Evolutionary conservation across 2,113 vertebrate genomes (phyloP).

Genomic region (Pygathrix nemaeus): DNA sequence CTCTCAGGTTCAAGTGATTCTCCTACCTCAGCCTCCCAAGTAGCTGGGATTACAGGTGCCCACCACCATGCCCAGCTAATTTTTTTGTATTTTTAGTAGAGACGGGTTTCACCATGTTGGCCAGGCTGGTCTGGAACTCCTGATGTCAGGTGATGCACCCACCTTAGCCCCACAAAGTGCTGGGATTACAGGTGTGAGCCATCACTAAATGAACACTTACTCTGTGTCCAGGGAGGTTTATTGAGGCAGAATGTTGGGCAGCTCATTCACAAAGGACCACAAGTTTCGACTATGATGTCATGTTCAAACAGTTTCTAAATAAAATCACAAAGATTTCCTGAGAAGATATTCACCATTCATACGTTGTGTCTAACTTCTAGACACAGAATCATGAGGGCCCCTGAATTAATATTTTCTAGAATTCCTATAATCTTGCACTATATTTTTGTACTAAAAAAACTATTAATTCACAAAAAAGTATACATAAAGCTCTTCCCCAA

Average conservation of each 20-base stretch:
- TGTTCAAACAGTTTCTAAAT: background rate
- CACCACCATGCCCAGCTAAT: too few species aligned
- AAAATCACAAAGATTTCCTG: background rate
- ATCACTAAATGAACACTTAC: background rate
- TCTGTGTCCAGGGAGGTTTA: background rate
- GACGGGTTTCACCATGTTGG: too few species aligned
- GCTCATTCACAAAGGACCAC: background rate
- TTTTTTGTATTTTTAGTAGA: too few species aligned
- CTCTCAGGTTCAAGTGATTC: too few species aligned
- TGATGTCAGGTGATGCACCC: too few species aligned
- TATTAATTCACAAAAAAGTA: background rate
- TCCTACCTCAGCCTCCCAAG: too few species aligned
- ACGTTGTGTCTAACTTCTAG: background rate
- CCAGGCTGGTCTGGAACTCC: too few species aligned
- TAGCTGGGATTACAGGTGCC: too few species aligned
- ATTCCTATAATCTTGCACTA: background rate
- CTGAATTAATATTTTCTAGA: background rate
- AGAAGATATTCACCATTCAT: background rate
- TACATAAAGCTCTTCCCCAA: background rate
- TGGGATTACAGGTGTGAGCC: too few species aligned
- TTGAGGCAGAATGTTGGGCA: background rate
- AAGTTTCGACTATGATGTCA: background rate
- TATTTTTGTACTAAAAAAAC: background rate
- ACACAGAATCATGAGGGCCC: background rate
- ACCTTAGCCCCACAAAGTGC: too few species aligned